Conservation (phyloP, 1,140 invertebrate genomes). For the Scaptomyza graminum region DNA sequence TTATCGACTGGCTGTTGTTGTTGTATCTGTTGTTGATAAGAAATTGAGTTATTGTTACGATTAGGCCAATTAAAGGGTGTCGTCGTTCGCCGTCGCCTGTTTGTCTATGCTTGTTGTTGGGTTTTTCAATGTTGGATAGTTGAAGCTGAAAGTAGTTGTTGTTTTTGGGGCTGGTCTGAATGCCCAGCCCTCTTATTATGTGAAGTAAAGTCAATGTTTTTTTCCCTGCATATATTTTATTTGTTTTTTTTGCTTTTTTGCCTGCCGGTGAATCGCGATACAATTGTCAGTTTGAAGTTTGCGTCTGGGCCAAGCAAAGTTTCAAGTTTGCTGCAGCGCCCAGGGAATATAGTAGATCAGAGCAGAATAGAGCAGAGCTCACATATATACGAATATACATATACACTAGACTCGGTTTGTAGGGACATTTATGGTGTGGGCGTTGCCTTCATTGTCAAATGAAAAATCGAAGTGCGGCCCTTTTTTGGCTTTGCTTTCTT, state of each 20-base stretch:
- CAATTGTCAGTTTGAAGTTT: slow-evolving; percentile 68
- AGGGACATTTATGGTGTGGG: slow-evolving; percentile 69
- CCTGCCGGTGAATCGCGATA: slow-evolving; percentile 77
- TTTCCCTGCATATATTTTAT: slow-evolving; percentile 23
- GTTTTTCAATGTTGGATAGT: too few relatives aligned
- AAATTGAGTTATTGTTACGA: slow-evolving; percentile 78
- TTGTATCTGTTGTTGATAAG: slow-evolving; percentile 57
- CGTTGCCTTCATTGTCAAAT: slow-evolving; percentile 72
- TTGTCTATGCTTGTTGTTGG: slow-evolving; percentile 3
- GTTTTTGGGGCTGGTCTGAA: slow-evolving; percentile 1
- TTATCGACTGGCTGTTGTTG: slow-evolving; percentile 47
- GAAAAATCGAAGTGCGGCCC: slow-evolving; percentile 66
- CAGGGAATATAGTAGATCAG: slow-evolving; percentile 37
- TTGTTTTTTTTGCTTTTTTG: slow-evolving; percentile 34
- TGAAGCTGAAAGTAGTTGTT: background rate
- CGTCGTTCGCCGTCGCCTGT: slow-evolving; percentile 37
- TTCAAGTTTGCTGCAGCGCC: slow-evolving; percentile 73
- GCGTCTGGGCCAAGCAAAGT: slow-evolving; percentile 33
- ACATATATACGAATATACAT: slow-evolving; percentile 21
- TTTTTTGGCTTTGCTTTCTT: slow-evolving; percentile 1
- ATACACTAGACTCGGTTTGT: slow-evolving; percentile 25
- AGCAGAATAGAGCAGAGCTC: background rate
- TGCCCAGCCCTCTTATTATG: slow-evolving; percentile 48
- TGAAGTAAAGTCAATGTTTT: slow-evolving; percentile 14
- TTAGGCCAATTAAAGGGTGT: slow-evolving; percentile 78